Base-by-base conservation (phyloP, 2,797 vertebrate genomes). In the Orientallactaga sibirica region DNA sequence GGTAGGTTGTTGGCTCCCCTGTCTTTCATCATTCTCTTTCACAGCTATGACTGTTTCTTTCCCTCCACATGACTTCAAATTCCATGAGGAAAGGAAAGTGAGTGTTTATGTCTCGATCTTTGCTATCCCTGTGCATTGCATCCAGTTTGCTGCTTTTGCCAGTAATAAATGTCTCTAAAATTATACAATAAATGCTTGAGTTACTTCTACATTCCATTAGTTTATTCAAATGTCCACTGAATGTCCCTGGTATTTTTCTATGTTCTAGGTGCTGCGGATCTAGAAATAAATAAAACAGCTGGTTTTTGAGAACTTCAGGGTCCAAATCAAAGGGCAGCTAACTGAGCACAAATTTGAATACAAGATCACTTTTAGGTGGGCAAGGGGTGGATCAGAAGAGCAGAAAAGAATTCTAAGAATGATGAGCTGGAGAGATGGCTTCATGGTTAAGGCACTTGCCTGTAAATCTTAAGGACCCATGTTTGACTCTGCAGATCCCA, bases 271-370 rank as follows among this genome's bases (percentile, higher is more conserved):
- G 68, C 55, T 80, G 9, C 20, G 61, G 24, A 91, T 93, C 84
- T 73, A 70, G 29, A 84, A 79, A 80, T 91, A 43, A 86, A 79
- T 79, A 86, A 82, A 68, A 18, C 19, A 77, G 25, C 92, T 5
- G 74, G 68, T 24, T 1, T 90, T 91, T 6, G 52, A 91, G 62
- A 66, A 94, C 41, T 25, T 84, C 20, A 29, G 43, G 52, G 43
- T 86, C 16, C 33, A 81, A 90, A 82, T 74, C 75, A 43, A 74
- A 78, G 22, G 37, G 43, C 25, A 77, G n/a, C 73, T 55, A 33
- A 52, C 14, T 70, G 29, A 94, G 37, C n/a, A 94, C 55, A 89
- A 16, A 92, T 88, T 7, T 79, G 27, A 92, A 76, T 88, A 75
- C 24, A 80, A 70, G 27, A 89, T 79, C 48, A 91, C 66, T 29